Evolutionary conservation across 2,797 vertebrate species (phyloP).

Genomic region (Sciurus carolinensis): DNA sequence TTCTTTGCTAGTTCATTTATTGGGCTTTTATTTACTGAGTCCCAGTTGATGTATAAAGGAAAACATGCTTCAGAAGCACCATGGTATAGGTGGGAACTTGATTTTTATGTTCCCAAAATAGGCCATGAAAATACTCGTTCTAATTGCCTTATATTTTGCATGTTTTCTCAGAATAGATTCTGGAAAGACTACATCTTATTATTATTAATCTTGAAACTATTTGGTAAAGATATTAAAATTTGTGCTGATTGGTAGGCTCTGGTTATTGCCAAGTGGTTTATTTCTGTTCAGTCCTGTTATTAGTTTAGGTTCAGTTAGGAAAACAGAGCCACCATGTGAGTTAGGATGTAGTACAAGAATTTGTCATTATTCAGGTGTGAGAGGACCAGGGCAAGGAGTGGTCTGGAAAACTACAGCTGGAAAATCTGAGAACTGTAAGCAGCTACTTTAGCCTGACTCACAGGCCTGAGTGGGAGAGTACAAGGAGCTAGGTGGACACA

Average conservation of each 20-base stretch:
- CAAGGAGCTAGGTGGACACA: background rate
- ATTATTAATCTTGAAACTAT: constrained; percentile 1
- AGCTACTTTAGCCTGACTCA: background rate
- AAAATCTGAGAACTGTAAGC: background rate
- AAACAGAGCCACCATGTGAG: background rate
- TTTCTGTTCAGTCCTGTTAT: constrained; percentile 4
- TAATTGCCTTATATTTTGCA: background rate
- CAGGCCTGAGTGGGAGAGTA: background rate
- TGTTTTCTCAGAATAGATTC: background rate
- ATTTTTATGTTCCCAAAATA: constrained; percentile 1
- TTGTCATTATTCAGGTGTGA: background rate
- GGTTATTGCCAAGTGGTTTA: background rate
- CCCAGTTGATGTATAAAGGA: background rate
- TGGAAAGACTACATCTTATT: background rate
- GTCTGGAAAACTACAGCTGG: background rate
- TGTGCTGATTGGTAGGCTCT: background rate
- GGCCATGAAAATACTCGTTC: background rate
- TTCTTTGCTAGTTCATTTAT: background rate
- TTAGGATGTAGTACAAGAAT: background rate
- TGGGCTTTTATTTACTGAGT: background rate
- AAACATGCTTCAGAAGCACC: background rate
- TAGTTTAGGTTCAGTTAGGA: background rate
- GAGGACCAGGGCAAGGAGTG: background rate
- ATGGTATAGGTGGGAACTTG: background rate
- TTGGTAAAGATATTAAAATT: background rate